Evolutionary conservation across 2,113 vertebrate species (phyloP), one percentile per base, ranked within the genome.

Genomic region (Trogon surrucura): DNA sequence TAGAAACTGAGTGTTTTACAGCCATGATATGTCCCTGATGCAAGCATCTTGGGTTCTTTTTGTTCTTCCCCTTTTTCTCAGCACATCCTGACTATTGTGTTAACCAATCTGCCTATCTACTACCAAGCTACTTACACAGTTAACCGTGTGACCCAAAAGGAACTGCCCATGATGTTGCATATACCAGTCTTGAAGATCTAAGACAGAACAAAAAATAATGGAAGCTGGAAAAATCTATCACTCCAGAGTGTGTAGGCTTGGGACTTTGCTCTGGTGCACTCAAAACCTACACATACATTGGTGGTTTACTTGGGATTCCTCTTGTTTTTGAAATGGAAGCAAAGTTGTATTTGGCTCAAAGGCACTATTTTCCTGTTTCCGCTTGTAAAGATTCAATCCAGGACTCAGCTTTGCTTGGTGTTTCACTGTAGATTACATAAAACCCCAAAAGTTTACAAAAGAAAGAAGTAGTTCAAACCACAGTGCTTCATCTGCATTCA

Each of bases 91-190:
- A 75, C 13, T 66, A 57, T 16, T 32, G 23, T 25, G 36, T 8
- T 62, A 62, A 30, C 15, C 34, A n/a, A 30, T 17, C n/a, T 36
- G 8, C 16, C 7, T 51, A 4, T 25, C n/a, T 64, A 20, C 27
- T 26, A 25, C 45, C 25, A 58, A n/a, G 9, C 17, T 56, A 20
- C 13, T 11, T 38, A 29, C 25, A 17, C 0, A 1, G n/a, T 26
- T 41, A 74, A 62, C 7, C 58, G 50, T 36, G 74, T 16, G 47
- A 17, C 10, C 5, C 47, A 64, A 14, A 64, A 5, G 19, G 13
- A 67, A 34, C 4, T 67, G 32, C 20, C 13, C 5, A 4, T 27
- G 23, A 64, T 51, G 17, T 13, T 73, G 11, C 13, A 10, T 25
- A 30, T 5, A 32, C 1, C 13, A 80, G 21, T 23, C 62, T 38